Evolutionary conservation across 2,113 vertebrate genomes (phyloP).

Genomic region (Neogobius melanostomus): DNA sequence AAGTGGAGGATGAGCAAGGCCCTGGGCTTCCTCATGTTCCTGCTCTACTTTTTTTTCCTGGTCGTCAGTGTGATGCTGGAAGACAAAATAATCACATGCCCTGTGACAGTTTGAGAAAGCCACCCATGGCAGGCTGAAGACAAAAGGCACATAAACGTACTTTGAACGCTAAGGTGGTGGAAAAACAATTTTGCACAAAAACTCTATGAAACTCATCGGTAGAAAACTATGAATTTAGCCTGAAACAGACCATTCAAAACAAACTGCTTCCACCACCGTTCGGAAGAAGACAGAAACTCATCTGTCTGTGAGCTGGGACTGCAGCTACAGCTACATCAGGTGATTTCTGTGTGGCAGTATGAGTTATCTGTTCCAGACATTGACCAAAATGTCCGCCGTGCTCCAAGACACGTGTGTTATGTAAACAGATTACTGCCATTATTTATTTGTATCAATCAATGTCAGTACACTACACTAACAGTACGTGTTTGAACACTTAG

Average conservation of each 20-base stretch:
- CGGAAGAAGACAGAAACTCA: conserved; percentile 7
- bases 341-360: conserved; percentile 10
- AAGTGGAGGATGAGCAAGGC: conserved; percentile 79
- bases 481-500: not conserved
- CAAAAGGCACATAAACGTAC: conserved; percentile 1
- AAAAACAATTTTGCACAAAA: conserved; percentile 15
- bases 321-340: conserved; percentile 9
- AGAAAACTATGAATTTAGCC: conserved; percentile 1
- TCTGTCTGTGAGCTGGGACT: conserved; percentile 14
- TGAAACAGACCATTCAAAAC: conserved; percentile 1
- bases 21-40: conserved; percentile 73
- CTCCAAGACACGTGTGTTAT: not conserved
- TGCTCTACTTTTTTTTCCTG: conserved; percentile 79
- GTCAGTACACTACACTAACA: not conserved
- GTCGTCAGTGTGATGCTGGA: conserved; percentile 79
- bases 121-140: not conserved
- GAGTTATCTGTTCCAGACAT: conserved; percentile 9
- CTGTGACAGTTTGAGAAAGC: conserved; percentile 64
- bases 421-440: not conserved
- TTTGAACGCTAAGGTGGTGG: conserved; percentile 5
- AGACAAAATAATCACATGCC: conserved; percentile 75
- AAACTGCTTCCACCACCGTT: conserved; percentile 9
- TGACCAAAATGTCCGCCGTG: not conserved
- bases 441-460: conserved; percentile 1
- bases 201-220: conserved; percentile 12